Evolutionary conservation across 2,113 vertebrate genomes (phyloP), one percentile per base, ranked within the genome.

Genomic region (Heliornis fulica): DNA sequence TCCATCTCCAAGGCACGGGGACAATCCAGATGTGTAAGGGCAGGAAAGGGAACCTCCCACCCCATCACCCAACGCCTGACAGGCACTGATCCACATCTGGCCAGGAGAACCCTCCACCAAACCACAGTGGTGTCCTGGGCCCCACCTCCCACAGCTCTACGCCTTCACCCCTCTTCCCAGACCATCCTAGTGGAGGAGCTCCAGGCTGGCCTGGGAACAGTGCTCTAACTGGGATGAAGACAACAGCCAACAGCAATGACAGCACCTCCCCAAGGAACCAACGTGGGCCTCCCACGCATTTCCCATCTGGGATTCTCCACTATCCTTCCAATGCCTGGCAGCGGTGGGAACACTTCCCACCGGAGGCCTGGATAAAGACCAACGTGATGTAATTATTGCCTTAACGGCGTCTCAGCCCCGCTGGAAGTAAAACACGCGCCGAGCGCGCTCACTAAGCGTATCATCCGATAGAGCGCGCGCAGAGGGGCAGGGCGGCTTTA

Each of bases 391-490:
- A 89, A 78, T 92, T 84, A 94, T 41, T 93, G 86, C 93, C 81
- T 51, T 86, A 59, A 75, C 10, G n/a, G 83, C 43, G 56, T 57
- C 90, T 94, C 78, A 51, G 31, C 78, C 56, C 29, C 1, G 7
- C 90, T 92, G 81, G 75, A 87, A 84, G 86, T 22, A 87, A 90
- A 94, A 95, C 72, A 86, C 78, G 16, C 17, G 40, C 15, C n/a
- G 48, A 85, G 74, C 8, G 60, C 92, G 87, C 96, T 96, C 95
- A 97, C 97, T 95, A 97, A 97, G 97, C 84, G 45, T 63, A 91
- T 92, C 9, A 65, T 80, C 91, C 92, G 92, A 89, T 36, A n/a
- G 29, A 87, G 46, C 81, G 57, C 50, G 13, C 85, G 79, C 18
- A 17, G 87, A 96, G 86, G 80, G 87, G 64, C 76, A 71, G 43